Evolutionary conservation across 2,797 vertebrate genomes (phyloP), one percentile per base, ranked within the genome.

Genomic region (Cacajao melanocephalus): DNA sequence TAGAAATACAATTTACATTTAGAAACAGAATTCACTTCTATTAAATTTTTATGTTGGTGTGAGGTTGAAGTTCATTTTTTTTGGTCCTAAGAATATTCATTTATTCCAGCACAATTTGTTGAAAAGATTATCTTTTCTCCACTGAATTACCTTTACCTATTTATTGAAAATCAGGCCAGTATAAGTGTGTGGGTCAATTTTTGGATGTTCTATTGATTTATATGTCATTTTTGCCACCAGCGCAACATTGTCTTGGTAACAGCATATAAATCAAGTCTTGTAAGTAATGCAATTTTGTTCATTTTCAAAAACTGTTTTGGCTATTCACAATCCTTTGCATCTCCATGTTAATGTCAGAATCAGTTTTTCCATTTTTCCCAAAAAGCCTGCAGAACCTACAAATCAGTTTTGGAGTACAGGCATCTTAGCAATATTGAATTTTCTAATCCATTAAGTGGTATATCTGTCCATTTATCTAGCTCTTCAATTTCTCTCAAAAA

Each of bases 281-380:
- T 22, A 88, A 92, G 15, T 48, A n/a, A 12, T 89, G 20, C 84
- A 89, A 93, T 46, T 85, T 58, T 86, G 67, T 22, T 46, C 10
- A 79, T 93, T 36, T 97, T 81, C 26, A 81, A 90, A 78, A 95
- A 76, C 20, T n/a, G 13, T 78, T 84, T 96, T 82, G 44, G 20
- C 33, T 79, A 81, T 83, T 96, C 36, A 22, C 82, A 73, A 39
- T 92, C 50, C 13, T 93, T 78, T 93, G 90, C 20, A 76, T 76
- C 33, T 15, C 52, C 67, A 78, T 57, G n/a, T 93, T 89, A 93
- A 94, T 82, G 67, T 93, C 92, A 94, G 57, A 96, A 88, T 70
- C 28, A 87, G 46, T 50, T 94, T 90, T 88, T 91, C n/a, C 58
- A 39, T 81, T 96, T 93, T 92, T 94, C 39, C 14, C 39, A 85